Base-by-base conservation (phyloP, 2,113 vertebrate species). In the Megaceryle maxima region DNA sequence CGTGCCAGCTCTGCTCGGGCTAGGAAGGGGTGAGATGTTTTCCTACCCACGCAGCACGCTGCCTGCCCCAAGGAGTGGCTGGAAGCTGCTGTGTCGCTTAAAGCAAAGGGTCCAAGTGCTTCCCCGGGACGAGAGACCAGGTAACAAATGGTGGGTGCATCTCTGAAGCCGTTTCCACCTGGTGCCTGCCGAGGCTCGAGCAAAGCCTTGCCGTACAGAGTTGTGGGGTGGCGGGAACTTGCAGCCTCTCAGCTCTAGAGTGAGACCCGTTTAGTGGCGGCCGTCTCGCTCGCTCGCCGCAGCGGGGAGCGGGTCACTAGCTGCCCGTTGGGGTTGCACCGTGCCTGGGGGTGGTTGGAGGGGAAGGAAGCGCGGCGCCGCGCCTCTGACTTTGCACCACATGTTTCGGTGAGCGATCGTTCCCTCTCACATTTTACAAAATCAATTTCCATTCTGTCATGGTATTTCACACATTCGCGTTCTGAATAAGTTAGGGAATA, bases 391-490 rank as follows among this genome's bases (percentile, higher is more conserved):
- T 97, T 97, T 91, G 92, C 97, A 96, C 97, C 98, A 96, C 97
- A 96, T 98, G 97, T 97, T 97, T 96, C 92, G 56, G 79, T 96
- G 96, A 43, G 16, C 93, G 88, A 94, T 94, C 83, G 96, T 90
- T 98, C 96, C 68, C 94, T 97, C 96, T 70, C 98, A 98, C 97
- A 96, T 98, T 98, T 98, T 98, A 97, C 96, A 97, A 97, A 98
- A 98, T 98, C 97, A 97, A 96, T 98, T 98, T 98, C 97, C 97
- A 98, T 98, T 98, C 98, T 98, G 98, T 98, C 97, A 68, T 97
- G 98, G 97, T 98, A 96, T 97, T 98, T 98, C 97, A 97, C 98
- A 98, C 97, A 96, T 98, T 96, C 77, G 95, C 67, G 55, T 97
- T 98, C 94, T 94, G 97, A 98, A 96, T 97, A 98, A 98, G 97